Conservation (phyloP, 2,888 invertebrate species). For the Xestia sexstrigata region DNA sequence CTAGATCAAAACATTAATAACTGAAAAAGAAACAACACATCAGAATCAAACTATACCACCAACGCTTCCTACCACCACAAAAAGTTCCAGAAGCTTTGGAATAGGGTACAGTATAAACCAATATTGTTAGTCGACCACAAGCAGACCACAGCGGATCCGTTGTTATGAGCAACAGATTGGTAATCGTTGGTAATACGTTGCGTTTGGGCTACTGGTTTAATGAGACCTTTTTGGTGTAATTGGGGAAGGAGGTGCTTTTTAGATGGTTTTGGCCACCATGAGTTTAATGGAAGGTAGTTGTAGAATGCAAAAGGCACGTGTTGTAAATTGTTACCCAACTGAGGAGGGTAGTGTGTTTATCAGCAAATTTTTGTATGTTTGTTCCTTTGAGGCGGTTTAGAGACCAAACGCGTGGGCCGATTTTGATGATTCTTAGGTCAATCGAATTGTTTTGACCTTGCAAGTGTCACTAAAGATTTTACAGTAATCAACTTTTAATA, state of each 20-base stretch:
- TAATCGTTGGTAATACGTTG: constrained; percentile 33
- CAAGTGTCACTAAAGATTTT: no score
- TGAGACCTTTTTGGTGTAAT: constrained; percentile 27
- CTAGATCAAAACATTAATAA: not conserved
- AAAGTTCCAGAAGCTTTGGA: constrained; percentile 18
- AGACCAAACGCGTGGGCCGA: no score
- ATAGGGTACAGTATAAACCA: constrained; percentile 48
- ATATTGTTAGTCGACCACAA: constrained; percentile 63
- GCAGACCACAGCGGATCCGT: constrained; percentile 48
- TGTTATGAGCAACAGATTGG: constrained; percentile 13
- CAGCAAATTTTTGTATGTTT: no score
- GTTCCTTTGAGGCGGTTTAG: no score
- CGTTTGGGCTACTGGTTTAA: constrained; percentile 40
- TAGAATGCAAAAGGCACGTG: not conserved
- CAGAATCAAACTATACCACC: constrained; percentile 5
- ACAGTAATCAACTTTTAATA: no score
- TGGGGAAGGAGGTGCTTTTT: constrained; percentile 4
- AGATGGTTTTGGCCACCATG: constrained; percentile 16
- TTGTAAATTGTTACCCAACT: no score
- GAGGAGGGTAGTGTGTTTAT: no score
- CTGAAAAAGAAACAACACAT: constrained; percentile 17
- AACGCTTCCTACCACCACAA: constrained; percentile 34
- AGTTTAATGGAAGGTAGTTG: not conserved
- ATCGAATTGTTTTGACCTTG: no score
- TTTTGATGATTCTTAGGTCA: no score